Percentiles rank a stretch among this genome's conserved stretches.
These are phyloP conservation scores for Catamblyrhynchus diadema DNA, from an alignment of 2,797 vertebrate genomes.

Conservation along the genomic window DNA sequence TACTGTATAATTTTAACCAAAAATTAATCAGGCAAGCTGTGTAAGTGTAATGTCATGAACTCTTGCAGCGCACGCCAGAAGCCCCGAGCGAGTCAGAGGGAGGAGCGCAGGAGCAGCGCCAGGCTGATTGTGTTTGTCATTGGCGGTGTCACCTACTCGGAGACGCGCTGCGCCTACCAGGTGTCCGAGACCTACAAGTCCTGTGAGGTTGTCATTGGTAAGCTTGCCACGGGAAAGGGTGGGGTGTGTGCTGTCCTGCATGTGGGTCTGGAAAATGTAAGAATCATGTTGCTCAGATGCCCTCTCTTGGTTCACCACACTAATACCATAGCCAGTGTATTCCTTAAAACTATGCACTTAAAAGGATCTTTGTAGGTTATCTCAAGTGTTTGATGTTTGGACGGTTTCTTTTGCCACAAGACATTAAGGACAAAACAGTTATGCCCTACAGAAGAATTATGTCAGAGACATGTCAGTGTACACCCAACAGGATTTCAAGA, in stretches of 20 bases:
- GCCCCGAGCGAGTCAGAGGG: conserved; percentile 79
- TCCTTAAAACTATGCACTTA: not conserved
- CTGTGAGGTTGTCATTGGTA: conserved; percentile 94
- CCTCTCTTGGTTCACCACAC: not conserved
- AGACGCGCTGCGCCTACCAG: conserved; percentile 94
- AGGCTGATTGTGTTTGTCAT: conserved; percentile 93
- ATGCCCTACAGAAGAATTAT: not conserved
- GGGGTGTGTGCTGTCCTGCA: not conserved
- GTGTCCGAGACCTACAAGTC: conserved; percentile 87
- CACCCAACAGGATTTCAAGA: not conserved
- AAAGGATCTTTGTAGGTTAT: not conserved
- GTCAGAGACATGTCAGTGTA: not conserved
- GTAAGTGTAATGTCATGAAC: not conserved
- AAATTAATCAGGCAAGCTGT: not conserved
- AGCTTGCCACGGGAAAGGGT: conserved; percentile 27
- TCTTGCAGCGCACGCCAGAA: conserved; percentile 89
- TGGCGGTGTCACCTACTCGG: conserved; percentile 88
- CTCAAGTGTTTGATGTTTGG: not conserved
- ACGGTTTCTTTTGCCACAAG: not conserved
- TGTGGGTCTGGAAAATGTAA: not conserved
- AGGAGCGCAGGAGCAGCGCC: conserved; percentile 82
- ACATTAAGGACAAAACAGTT: not conserved
- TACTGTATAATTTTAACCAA: not conserved
- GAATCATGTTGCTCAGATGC: accelerated
- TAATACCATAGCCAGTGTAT: not conserved